Base-by-base conservation (phyloP, 2,797 vertebrate genomes). In the Poeciliopsis infans region DNA sequence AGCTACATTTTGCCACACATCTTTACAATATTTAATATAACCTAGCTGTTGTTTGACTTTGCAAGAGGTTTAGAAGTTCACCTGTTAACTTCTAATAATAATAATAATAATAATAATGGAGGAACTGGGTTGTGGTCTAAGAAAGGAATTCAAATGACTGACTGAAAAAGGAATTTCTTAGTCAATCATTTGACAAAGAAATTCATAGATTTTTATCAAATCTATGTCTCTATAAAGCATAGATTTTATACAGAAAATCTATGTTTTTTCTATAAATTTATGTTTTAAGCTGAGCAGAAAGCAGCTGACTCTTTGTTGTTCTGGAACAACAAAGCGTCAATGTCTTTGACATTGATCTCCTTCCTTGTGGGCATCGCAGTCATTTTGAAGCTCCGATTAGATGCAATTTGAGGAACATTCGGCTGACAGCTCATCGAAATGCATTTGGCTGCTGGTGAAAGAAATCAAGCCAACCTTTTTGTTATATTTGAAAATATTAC, bases 401-500 rank as follows among this genome's bases (percentile, higher is more conserved):
- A 83, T 79, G 36, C 33, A 64, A 69, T 85, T 59, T 57, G 33
- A 70, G 25, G 64, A 55, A 59, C 55, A 45, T 81, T 43, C 10
- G 76, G 18, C 31, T 55, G 59, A 43, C 28, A 12, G 39, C 46
- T 82, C 49, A 79, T 84, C 47, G 47, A 45, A 81, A 83, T 77
- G 20, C 45, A 18, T 72, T n/a, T 33, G n/a, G 64, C 71, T 79
- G n/a, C 43, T 31, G 46, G 53, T 68, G 20, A 78, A 72, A 25
- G 11, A 53, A 76, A 82, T 83, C 43, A 74, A 79, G 73, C 45
- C 57, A 49, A 70, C 45, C 72, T 83, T 77, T 81, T 12, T 79
- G 61, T 80, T 57, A 76, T 86, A 76, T 86, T 75, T 64, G 66
- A 80, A 85, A 72, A 86, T 85, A 75, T 72, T 53, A 61, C 7